A percentile compares a stretch with the other conserved stretches of the same genome.
Conservation (phyloP, 1,140 invertebrate genomes). For the Papilio dardanus region DNA sequence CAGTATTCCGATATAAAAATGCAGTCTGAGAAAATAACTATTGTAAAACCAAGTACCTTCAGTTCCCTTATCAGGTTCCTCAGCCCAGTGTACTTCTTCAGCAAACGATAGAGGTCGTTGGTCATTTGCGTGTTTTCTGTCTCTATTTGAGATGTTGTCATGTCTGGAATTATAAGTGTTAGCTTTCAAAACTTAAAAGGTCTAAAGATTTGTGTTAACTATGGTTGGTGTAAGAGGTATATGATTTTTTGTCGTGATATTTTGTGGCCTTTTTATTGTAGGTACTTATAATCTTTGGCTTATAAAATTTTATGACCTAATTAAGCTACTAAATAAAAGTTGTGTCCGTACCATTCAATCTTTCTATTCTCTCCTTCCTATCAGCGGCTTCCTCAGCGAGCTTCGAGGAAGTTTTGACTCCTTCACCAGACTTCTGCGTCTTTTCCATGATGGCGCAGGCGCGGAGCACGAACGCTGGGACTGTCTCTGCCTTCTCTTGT, state of each 20-base stretch:
- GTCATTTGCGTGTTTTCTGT: constrained; percentile 97
- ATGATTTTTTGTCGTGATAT: too few relatives aligned
- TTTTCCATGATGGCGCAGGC: constrained; percentile 96
- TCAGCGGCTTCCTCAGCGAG: constrained; percentile 92
- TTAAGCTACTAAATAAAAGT: constrained; percentile 16
- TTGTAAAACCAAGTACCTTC: too few relatives aligned
- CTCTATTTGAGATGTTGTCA: constrained; percentile 96
- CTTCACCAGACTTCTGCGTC: constrained; percentile 93
- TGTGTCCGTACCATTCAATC: constrained; percentile 88
- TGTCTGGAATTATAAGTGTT: constrained; percentile 85
- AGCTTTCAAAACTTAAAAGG: neutral
- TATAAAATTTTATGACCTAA: neutral
- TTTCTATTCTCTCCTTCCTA: constrained; percentile 90
- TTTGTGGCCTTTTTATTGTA: too few relatives aligned
- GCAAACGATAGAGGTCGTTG: constrained; percentile 94
- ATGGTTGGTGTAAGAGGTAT: too few relatives aligned
- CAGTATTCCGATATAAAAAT: too few relatives aligned
- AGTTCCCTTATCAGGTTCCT: constrained; percentile 94
- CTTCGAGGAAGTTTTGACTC: constrained; percentile 92
- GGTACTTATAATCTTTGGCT: too few relatives aligned
- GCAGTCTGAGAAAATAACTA: too few relatives aligned
- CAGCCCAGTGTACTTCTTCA: constrained; percentile 95
- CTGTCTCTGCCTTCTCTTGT: constrained; percentile 94
- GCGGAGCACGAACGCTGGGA: constrained; percentile 93
- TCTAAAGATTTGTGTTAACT: neutral